phyloP scores from a whole-genome alignment of 2,888 invertebrate genomes.

The Folsomia manolachei region DNA sequence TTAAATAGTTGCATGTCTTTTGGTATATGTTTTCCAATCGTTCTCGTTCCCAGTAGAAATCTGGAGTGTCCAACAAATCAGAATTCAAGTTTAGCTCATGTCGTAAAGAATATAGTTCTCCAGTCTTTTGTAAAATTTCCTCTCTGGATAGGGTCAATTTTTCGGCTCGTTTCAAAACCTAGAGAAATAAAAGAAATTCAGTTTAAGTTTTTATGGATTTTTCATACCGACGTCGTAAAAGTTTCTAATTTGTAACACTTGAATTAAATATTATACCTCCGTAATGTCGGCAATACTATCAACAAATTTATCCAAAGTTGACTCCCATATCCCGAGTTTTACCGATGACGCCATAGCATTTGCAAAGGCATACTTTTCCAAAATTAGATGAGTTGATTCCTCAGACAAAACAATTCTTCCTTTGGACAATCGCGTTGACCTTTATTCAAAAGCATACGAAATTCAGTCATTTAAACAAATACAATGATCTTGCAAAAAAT shows the following conservation, averaged over 20 bases:
- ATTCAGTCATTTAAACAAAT: conserved; percentile 20
- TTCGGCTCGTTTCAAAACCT: conserved; percentile 71
- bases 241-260: neutral
- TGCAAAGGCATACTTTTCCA: conserved; percentile 91
- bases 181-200: conserved; percentile 19
- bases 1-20: conserved; percentile 78
- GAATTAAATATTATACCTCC: conserved; percentile 56
- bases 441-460: conserved; percentile 54
- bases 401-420: conserved; percentile 60
- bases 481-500: neutral
- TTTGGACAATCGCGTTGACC: conserved; percentile 56
- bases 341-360: conserved; percentile 92
- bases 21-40: conserved; percentile 80
- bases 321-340: conserved; percentile 92
- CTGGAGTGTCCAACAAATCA: conserved; percentile 89
- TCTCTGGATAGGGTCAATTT: conserved; percentile 68
- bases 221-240: neutral
- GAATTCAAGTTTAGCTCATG: conserved; percentile 91
- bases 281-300: conserved; percentile 78
- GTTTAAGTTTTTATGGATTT: too few relatives aligned
- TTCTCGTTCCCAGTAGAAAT: conserved; percentile 97
- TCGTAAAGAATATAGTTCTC: conserved; percentile 82
- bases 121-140: conserved; percentile 73
- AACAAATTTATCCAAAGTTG: conserved; percentile 76
- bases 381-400: conserved; percentile 60